Conservation (phyloP, 2,113 vertebrate species). For the Rhinogobius similis region DNA sequence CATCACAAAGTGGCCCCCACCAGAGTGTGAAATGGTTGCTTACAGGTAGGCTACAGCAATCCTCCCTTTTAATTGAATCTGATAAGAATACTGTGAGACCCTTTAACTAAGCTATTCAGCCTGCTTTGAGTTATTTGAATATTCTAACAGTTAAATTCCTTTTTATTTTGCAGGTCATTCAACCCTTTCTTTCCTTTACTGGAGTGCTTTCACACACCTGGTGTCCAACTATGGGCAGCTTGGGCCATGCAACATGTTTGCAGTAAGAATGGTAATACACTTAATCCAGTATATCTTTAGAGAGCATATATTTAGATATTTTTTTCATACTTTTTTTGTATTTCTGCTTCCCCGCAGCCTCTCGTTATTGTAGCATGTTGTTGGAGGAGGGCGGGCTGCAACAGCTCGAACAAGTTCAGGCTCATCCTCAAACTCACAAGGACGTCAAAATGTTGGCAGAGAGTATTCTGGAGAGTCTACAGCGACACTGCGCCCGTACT, state of each 20-base stretch:
- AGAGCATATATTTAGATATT: not conserved
- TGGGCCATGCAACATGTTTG: constrained; percentile 99
- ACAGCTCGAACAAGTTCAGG: constrained; percentile 88
- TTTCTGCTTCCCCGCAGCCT: constrained; percentile 75
- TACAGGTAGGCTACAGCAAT: constrained; percentile 85
- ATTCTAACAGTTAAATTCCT: not conserved
- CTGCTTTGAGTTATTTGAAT: not conserved
- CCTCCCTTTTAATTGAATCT: not conserved
- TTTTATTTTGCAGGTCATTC: constrained; percentile 84
- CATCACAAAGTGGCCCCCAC: constrained; percentile 96
- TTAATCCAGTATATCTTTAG: not conserved
- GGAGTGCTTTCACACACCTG: constrained; percentile 94
- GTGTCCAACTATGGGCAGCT: constrained; percentile 97
- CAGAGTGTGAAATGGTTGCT: constrained; percentile 98
- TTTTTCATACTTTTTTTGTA: not conserved
- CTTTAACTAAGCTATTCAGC: not conserved
- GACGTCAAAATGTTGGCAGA: constrained; percentile 87
- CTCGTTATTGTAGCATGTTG: constrained; percentile 97
- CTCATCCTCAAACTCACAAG: constrained; percentile 86
- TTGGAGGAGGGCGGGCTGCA: constrained; percentile 94
- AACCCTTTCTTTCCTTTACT: constrained; percentile 97
- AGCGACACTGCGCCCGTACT: constrained; percentile 87
- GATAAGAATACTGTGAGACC: not conserved
- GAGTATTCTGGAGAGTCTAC: constrained; percentile 93
- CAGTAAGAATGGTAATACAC: constrained; percentile 93